A percentile compares a stretch with the other conserved stretches of the same genome.
These are phyloP conservation scores for Perca flavescens DNA, from an alignment of 2,113 vertebrate species.

Conservation along the genomic window DNA sequence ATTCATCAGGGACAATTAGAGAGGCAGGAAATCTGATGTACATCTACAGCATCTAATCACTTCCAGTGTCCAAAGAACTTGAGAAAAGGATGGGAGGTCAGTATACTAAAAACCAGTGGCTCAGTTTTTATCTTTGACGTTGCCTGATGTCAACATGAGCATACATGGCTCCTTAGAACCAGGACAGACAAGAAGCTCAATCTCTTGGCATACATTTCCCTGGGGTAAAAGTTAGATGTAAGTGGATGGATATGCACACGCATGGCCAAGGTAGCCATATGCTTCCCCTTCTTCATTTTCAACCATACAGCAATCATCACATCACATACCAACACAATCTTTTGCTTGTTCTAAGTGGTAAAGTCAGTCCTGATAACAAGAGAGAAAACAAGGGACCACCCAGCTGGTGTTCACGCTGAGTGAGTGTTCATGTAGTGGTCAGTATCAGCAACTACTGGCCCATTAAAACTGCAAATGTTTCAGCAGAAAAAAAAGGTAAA, in stretches of 20 bases:
- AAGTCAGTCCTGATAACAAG: constrained; percentile 56
- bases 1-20: constrained; percentile 47
- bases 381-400: constrained; percentile 28
- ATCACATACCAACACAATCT: constrained; percentile 57
- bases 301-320: constrained; percentile 63
- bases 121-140: constrained; percentile 56
- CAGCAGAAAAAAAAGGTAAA: constrained; percentile 40
- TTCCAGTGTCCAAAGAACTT: constrained; percentile 20
- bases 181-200: constrained; percentile 35
- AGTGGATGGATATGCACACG: constrained; percentile 60
- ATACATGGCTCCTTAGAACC: constrained; percentile 29
- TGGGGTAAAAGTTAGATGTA: constrained; percentile 50
- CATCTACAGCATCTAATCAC: constrained; percentile 48
- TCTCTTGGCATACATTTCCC: constrained; percentile 64
- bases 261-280: constrained; percentile 20
- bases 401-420: constrained; percentile 39
- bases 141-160: constrained; percentile 39
- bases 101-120: constrained; percentile 48
- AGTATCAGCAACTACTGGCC: constrained; percentile 63
- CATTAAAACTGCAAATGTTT: constrained; percentile 52
- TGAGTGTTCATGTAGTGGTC: constrained; percentile 47
- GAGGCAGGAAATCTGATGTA: constrained; percentile 56
- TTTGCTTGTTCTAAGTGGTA: constrained; percentile 55
- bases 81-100: constrained; percentile 31
- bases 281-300: constrained; percentile 43